Conservation (phyloP, 2,797 vertebrate species). For the Oryzias sinensis region DNA sequence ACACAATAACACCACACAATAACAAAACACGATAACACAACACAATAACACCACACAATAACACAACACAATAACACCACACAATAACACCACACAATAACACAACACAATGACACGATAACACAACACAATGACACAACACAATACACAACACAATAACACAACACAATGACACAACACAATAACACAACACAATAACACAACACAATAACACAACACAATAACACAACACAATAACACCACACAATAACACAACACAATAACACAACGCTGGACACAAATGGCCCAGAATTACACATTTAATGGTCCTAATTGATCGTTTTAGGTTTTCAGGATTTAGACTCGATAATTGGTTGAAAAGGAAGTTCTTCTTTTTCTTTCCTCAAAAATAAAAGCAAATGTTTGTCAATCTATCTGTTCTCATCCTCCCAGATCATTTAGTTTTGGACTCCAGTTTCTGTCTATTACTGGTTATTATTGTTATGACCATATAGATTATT, state of each 20-base stretch:
- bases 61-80: conserved; percentile 3
- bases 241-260: conserved; percentile 1
- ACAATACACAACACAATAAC: background rate
- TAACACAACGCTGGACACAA: conserved; percentile 3
- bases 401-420: no score
- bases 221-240: conserved; percentile 1
- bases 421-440: no score
- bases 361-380: no score
- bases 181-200: conserved; percentile 3
- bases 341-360: no score
- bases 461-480: no score
- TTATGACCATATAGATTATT: no score
- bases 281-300: background rate
- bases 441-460: no score
- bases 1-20: conserved; percentile 3
- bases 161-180: conserved; percentile 3
- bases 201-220: conserved; percentile 1
- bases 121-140: conserved; percentile 2
- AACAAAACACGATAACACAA: conserved; percentile 1
- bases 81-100: conserved; percentile 1
- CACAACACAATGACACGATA: no score
- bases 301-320: no score
- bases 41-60: conserved; percentile 1
- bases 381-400: no score
- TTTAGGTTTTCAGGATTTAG: no score